These are phyloP conservation scores for Halichoerus grypus DNA, from an alignment of 2,113 vertebrate genomes.

Conservation along the genomic window DNA sequence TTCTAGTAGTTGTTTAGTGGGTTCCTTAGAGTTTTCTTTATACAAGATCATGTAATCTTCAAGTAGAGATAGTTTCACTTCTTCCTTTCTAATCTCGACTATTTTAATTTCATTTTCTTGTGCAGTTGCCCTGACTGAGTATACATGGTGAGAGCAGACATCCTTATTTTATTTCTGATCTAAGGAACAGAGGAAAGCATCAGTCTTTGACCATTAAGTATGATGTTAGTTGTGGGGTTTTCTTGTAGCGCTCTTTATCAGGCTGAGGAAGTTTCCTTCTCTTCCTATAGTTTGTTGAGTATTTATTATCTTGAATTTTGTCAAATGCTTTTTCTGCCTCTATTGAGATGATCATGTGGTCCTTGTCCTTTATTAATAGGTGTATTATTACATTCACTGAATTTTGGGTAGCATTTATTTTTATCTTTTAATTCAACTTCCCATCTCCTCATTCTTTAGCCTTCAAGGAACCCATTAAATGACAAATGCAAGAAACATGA, in stretches of 20 bases:
- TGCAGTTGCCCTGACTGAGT: neutral
- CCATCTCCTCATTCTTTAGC: slow-evolving; percentile 24
- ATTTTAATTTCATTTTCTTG: slow-evolving; percentile 58
- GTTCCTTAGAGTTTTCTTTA: neutral
- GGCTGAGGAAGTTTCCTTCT: neutral
- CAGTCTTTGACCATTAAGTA: neutral
- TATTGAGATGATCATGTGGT: neutral
- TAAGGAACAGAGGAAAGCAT: neutral
- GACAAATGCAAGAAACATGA: neutral
- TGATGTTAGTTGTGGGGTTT: neutral
- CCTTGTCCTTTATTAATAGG: neutral
- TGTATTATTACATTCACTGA: neutral
- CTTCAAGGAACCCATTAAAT: neutral
- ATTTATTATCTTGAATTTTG: slow-evolving; percentile 52
- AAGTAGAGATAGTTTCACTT: slow-evolving; percentile 13
- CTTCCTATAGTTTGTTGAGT: neutral
- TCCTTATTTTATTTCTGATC: slow-evolving; percentile 29
- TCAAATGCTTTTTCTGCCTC: neutral
- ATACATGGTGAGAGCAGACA: neutral
- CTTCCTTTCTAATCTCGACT: neutral
- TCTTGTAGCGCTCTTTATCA: neutral
- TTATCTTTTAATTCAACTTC: slow-evolving; percentile 51
- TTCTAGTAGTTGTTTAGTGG: neutral
- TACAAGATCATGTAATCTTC: neutral
- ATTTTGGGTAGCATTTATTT: neutral